Conservation (phyloP, 2,113 vertebrate species). For the Paradoxurus hermaphroditus region DNA sequence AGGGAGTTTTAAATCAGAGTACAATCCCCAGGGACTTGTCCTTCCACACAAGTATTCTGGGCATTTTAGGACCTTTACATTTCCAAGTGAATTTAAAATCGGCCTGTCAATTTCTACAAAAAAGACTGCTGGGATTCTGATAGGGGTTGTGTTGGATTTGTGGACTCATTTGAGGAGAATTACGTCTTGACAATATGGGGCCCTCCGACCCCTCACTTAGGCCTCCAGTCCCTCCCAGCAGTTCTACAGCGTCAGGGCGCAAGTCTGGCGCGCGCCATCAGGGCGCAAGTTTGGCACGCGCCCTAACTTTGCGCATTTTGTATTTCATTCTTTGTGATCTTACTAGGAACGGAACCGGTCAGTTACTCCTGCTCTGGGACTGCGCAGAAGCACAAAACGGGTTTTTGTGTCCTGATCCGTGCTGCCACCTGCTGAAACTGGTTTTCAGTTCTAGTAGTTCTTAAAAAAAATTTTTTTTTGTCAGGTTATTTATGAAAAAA, state of each 20-base stretch:
- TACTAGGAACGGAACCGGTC: not conserved
- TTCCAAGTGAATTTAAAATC: not conserved
- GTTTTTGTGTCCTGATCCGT: not conserved
- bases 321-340: not conserved
- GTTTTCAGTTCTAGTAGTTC: not conserved
- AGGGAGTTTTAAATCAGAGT: not conserved
- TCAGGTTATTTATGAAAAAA: not conserved
- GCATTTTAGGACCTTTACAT: not conserved
- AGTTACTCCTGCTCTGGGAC: not conserved
- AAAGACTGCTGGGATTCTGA: not conserved
- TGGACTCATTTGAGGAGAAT: not conserved
- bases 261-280: rapidly evolving
- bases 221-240: not conserved
- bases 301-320: not conserved
- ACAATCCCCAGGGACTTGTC: not conserved
- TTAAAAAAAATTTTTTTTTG: too few relatives aligned
- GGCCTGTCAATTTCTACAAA: not conserved
- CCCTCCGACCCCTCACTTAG: too few relatives aligned
- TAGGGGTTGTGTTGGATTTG: not conserved
- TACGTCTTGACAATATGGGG: too few relatives aligned
- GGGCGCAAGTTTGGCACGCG: rapidly evolving
- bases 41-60: not conserved
- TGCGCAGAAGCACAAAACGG: not conserved
- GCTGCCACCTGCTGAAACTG: not conserved
- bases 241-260: too few relatives aligned